A percentile compares a stretch with the other conserved stretches of the same genome.
Conservation (phyloP, 64 coral and sea anemone genomes). For the Hydrozoanthus tunicans region DNA sequence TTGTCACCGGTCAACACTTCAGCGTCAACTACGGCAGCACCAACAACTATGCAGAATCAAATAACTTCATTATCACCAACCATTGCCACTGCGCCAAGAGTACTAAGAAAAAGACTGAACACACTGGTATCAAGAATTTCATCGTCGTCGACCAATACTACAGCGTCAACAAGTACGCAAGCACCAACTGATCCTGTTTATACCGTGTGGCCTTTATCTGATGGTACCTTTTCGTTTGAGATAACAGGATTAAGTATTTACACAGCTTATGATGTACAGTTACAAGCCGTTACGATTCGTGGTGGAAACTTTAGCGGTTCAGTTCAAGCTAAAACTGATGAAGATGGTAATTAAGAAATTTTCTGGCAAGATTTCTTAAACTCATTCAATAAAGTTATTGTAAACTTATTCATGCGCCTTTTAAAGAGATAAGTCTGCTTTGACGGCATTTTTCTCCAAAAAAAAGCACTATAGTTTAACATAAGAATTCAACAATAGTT, state of each 20-base stretch:
- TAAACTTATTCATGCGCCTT: no score
- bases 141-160: not conserved
- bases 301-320: constrained; percentile 55
- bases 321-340: constrained; percentile 49
- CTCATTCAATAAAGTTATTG: no score
- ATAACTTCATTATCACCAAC: not conserved
- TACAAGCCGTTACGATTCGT: constrained; percentile 67
- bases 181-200: not conserved
- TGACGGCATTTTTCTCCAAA: no score
- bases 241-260: constrained; percentile 63
- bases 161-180: not conserved
- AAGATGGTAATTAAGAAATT: constrained; percentile 69
- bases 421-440: no score
- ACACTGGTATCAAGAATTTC: not conserved
- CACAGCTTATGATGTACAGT: constrained; percentile 60
- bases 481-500: no score
- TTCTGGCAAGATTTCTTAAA: not conserved
- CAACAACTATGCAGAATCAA: not conserved
- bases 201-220: not conserved
- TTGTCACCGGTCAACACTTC: not conserved
- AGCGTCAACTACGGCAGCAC: not conserved
- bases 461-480: no score
- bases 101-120: not conserved
- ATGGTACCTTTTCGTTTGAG: not conserved
- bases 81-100: not conserved